Conservation (phyloP, 2,888 invertebrate species). For the Epinotia bilunana region DNA sequence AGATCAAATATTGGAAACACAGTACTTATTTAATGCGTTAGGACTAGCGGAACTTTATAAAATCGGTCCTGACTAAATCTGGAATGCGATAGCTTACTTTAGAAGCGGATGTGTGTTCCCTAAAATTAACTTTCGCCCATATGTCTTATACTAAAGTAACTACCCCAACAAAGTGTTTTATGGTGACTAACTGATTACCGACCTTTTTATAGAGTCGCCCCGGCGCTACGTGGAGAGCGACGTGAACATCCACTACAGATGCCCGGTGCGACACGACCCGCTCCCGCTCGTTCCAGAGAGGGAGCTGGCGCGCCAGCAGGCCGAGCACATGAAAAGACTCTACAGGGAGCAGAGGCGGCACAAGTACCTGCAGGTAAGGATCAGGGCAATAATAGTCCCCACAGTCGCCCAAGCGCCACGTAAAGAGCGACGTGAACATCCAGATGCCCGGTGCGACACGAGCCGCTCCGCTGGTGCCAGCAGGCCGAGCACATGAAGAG, state of each 20-base stretch:
- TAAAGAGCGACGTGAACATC: constrained; percentile 97
- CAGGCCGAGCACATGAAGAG: too few species aligned
- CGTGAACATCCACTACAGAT: constrained; percentile 97
- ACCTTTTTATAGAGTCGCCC: constrained; percentile 87
- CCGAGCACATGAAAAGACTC: constrained; percentile 94
- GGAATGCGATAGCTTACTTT: too few species aligned
- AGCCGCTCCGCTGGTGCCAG: too few species aligned
- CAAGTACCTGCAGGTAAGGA: constrained; percentile 91
- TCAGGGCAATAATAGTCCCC: not conserved
- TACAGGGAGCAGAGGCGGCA: constrained; percentile 95
- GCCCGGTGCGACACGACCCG: constrained; percentile 94
- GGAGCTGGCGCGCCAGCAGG: constrained; percentile 93
- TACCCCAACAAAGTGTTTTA: not conserved
- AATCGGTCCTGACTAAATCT: not conserved
- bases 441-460: constrained; percentile 94
- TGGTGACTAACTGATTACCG: not conserved
- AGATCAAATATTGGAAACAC: too few species aligned
- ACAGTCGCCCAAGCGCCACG: constrained; percentile 84
- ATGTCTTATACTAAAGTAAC: not conserved
- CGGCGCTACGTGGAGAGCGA: constrained; percentile 96
- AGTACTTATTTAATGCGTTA: too few species aligned
- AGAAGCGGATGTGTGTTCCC: too few species aligned
- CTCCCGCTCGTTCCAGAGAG: constrained; percentile 94
- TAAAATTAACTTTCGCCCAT: not conserved
- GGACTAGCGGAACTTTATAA: not conserved